Evolutionary conservation across 2,113 vertebrate species (phyloP), one percentile per base, ranked within the genome.

Genomic region (Xenus cinereus): DNA sequence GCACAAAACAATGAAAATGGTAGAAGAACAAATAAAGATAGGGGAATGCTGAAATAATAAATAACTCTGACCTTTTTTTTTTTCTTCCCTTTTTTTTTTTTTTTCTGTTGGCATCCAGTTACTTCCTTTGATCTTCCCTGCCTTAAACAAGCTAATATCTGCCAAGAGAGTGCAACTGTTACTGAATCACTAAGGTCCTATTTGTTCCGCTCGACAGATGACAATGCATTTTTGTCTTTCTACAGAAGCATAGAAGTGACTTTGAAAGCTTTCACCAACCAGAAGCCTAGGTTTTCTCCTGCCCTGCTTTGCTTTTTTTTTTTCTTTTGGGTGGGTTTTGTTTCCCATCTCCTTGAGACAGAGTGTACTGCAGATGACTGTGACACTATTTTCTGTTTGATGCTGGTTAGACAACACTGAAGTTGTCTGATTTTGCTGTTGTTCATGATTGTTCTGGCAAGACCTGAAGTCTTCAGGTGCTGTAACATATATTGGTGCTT

Each of bases 111-210:
- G 96, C 96, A 97, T 84, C 67, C 32, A 64, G 41, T 88, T 82
- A 39, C 41, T 85, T 95, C 73, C 92, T 98, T 98, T 98, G 96
- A 98, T 97, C 91, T 97, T 97, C 82, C 84, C 95, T 97, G 92
- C 93, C 82, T 89, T 93, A 93, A 93, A 93, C 85, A 95, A 97
- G 93, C 51, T 89, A 94, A 86, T 64, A n/a, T 89, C 96, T 97
- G 96, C 97, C 97, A 98, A 97, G 94, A 97, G 73, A 71, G 62
- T 50, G 22, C 87, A 95, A 96, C 67, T 87, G 84, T 95, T 97
- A 96, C 89, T 96, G 95, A 96, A 95, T 95, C 92, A 95, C 95
- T 86, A 68, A 96, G 94, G 84, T 85, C 95, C 76, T 86, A 93
- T 97, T 97, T 91, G 95, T 98, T 96, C 94, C 84, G 74, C 96